Conservation (phyloP, 2,888 invertebrate genomes). For the Drosophila barbarae region DNA sequence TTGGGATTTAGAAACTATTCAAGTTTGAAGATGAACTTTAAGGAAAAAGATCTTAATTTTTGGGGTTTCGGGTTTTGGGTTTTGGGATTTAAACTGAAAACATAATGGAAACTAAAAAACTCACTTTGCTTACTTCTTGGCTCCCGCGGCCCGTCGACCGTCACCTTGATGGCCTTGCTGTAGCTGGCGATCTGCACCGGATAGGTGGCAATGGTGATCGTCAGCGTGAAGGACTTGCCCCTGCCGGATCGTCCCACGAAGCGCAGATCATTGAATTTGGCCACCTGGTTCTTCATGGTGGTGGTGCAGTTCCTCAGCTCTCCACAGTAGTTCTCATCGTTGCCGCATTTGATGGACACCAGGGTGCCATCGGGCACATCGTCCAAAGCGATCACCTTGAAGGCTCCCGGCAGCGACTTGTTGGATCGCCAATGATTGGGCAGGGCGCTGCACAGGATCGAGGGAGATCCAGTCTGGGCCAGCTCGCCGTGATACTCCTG, state of each 20-base stretch:
- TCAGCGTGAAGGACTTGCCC: constrained; percentile 97
- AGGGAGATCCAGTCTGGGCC: constrained; percentile 96
- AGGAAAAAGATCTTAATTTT: too few species aligned
- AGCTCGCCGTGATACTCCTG: constrained; percentile 95
- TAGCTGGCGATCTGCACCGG: constrained; percentile 94
- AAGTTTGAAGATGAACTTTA: too few species aligned
- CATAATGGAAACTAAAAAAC: constrained; percentile 81
- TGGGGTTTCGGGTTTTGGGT: too few species aligned
- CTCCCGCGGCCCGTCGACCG: constrained; percentile 99
- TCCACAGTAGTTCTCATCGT: constrained; percentile 98
- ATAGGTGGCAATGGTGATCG: constrained; percentile 90
- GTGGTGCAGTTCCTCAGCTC: constrained; percentile 96
- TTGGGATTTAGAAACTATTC: neutral
- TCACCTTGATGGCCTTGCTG: constrained; percentile 98
- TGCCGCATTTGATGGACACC: constrained; percentile 96
- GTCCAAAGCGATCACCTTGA: constrained; percentile 96
- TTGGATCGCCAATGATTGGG: constrained; percentile 99
- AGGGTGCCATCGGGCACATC: constrained; percentile 96
- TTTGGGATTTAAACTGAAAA: constrained; percentile 39
- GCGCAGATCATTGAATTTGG: constrained; percentile 98
- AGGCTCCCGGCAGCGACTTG: constrained; percentile 97
- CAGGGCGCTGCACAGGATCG: constrained; percentile 94
- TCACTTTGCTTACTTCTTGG: constrained; percentile 98
- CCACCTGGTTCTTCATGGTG: constrained; percentile 98
- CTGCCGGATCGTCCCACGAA: constrained; percentile 98